A percentile compares a stretch with the other conserved stretches of the same genome.
Evolutionary conservation across 2,113 vertebrate species (phyloP).

Genomic region (Spermophilus dauricus): DNA sequence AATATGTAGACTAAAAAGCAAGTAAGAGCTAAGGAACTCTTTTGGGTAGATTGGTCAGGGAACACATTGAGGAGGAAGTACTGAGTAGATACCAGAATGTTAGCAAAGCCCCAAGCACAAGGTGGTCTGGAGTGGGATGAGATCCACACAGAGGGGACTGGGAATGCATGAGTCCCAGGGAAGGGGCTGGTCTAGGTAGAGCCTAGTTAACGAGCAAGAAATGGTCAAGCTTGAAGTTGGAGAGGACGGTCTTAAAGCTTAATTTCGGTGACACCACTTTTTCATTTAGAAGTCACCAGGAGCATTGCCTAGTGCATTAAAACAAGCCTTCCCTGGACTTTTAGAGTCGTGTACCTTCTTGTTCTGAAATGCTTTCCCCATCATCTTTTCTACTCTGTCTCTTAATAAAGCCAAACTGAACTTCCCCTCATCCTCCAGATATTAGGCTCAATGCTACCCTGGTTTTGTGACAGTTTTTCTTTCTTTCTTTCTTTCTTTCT

Average conservation of each 20-base stretch:
- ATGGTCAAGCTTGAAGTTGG: background rate
- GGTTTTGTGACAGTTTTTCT: background rate
- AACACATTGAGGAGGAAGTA: background rate
- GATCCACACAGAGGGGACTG: background rate
- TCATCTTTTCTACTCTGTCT: background rate
- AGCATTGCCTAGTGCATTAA: background rate
- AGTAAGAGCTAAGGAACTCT: background rate
- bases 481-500: too few relatives aligned
- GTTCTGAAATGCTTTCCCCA: background rate
- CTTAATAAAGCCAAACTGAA: background rate
- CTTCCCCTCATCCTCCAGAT: background rate
- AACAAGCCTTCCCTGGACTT: background rate
- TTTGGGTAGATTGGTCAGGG: background rate
- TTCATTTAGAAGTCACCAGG: background rate
- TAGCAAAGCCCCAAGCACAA: background rate
- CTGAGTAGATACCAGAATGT: background rate
- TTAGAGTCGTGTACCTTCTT: background rate
- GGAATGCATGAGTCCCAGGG: background rate
- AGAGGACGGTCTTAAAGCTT: background rate
- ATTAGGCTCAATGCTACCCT: background rate
- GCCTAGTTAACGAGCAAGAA: background rate
- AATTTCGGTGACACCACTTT: background rate
- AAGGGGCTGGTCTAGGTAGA: background rate
- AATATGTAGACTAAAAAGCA: background rate
- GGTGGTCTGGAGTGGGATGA: too few relatives aligned